Percentiles rank a stretch among this genome's conserved stretches.
phyloP scores from a whole-genome alignment of 2,113 vertebrate genomes.

The Cyphotilapia sp. region DNA sequence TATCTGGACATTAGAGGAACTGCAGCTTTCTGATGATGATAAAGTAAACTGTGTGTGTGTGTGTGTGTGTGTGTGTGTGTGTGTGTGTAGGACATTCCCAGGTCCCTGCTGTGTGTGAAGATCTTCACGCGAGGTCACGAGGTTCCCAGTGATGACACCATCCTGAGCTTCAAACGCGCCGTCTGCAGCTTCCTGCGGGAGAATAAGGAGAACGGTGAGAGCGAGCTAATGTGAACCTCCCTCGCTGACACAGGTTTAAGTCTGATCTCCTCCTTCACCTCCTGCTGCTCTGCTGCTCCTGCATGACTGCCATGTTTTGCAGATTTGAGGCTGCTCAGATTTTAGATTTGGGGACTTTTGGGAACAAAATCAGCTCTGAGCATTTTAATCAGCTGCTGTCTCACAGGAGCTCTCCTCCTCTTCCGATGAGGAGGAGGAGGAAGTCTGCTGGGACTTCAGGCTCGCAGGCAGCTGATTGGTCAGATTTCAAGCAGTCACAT shows the following conservation, averaged over 20 bases:
- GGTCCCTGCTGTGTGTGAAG: constrained; percentile 70
- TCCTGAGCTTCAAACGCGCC: constrained; percentile 76
- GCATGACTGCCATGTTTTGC: neutral
- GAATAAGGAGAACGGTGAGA: constrained; percentile 80
- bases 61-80: neutral
- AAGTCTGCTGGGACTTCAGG: neutral
- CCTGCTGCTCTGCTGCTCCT: neutral
- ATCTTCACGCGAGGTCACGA: constrained; percentile 81
- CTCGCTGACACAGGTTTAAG: neutral
- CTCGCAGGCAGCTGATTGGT: neutral
- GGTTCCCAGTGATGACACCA: constrained; percentile 69
- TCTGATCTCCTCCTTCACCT: neutral
- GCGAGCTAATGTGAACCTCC: neutral
- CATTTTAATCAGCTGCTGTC: neutral
- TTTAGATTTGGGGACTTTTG: neutral
- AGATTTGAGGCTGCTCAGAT: neutral
- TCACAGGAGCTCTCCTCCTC: neutral
- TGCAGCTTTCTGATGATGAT: neutral
- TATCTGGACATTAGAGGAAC: neutral
- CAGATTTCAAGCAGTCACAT: neutral
- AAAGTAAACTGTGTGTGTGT: neutral
- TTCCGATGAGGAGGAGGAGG: neutral
- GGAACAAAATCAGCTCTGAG: neutral
- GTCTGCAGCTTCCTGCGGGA: constrained; percentile 74
- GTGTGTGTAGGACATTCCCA: constrained; percentile 78